phyloP scores from a whole-genome alignment of 2,888 invertebrate genomes.

The Thecophora atra region DNA sequence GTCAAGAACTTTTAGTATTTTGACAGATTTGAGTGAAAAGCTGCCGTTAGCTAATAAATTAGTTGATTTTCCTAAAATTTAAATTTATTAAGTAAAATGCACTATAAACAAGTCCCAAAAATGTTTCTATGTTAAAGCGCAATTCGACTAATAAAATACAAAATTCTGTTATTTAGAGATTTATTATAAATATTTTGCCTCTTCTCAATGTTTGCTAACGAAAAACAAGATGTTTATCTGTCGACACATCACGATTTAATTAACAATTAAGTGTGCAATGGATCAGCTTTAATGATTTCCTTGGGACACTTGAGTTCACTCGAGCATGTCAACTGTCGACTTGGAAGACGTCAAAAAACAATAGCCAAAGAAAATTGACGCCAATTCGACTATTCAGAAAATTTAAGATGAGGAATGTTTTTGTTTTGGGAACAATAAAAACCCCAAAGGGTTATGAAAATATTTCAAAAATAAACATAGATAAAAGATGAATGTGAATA shows the following conservation, averaged over 20 bases:
- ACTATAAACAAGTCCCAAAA: not conserved
- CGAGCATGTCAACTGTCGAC: too few relatives aligned
- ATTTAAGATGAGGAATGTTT: too few relatives aligned
- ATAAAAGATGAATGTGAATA: too few relatives aligned
- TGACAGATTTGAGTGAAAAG: not conserved
- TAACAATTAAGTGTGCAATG: not conserved
- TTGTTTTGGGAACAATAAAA: too few relatives aligned
- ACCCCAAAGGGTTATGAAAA: too few relatives aligned
- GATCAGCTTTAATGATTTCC: not conserved
- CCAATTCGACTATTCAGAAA: too few relatives aligned
- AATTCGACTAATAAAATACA: not conserved
- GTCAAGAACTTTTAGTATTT: not conserved
- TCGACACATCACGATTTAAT: not conserved
- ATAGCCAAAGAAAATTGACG: too few relatives aligned
- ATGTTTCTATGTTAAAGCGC: not conserved
- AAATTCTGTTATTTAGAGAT: not conserved
- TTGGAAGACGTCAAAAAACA: too few relatives aligned
- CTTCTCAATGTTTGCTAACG: too few relatives aligned
- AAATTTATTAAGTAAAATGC: not conserved
- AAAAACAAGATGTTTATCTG: too few relatives aligned
- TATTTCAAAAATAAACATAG: too few relatives aligned
- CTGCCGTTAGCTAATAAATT: not conserved
- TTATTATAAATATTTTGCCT: not conserved
- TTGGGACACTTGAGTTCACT: too few relatives aligned
- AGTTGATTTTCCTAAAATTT: not conserved